Evolutionary conservation across 2,888 invertebrate species (phyloP).

Genomic region (Buathra laborator): DNA sequence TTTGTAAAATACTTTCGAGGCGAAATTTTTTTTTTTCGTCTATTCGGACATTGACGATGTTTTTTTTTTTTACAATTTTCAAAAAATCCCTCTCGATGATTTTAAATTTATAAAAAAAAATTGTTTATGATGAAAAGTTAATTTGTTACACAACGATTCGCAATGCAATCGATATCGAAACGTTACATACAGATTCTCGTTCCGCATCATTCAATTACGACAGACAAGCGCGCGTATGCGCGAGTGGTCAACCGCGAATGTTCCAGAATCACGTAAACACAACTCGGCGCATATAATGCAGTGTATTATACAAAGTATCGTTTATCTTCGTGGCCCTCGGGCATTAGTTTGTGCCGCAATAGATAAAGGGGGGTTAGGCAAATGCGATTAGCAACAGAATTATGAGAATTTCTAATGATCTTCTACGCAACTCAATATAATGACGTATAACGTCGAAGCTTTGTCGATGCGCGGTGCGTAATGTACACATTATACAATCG

Average conservation of each 20-base stretch:
- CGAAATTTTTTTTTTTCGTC: neutral
- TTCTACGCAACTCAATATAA: conserved; percentile 8
- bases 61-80: neutral
- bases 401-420: conserved; percentile 1
- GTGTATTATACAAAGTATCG: neutral
- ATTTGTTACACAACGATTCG: neutral
- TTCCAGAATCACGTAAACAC: conserved; percentile 47
- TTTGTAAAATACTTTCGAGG: neutral
- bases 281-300: conserved; percentile 27
- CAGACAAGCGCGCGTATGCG: neutral
- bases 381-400: conserved; percentile 13
- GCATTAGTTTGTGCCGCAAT: conserved; percentile 3
- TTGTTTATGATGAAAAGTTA: too few species aligned
- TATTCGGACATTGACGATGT: neutral
- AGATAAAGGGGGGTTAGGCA: neutral
- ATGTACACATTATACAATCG: conserved; percentile 41
- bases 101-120: too few species aligned
- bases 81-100: too few species aligned
- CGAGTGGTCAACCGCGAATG: conserved; percentile 36
- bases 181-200: neutral
- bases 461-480: conserved; percentile 15
- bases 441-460: neutral
- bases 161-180: neutral
- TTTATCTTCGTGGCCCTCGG: neutral
- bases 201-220: conserved; percentile 28